These are phyloP conservation scores for Vipera ursinii DNA, from an alignment of 2,797 vertebrate species.

Conservation along the genomic window DNA sequence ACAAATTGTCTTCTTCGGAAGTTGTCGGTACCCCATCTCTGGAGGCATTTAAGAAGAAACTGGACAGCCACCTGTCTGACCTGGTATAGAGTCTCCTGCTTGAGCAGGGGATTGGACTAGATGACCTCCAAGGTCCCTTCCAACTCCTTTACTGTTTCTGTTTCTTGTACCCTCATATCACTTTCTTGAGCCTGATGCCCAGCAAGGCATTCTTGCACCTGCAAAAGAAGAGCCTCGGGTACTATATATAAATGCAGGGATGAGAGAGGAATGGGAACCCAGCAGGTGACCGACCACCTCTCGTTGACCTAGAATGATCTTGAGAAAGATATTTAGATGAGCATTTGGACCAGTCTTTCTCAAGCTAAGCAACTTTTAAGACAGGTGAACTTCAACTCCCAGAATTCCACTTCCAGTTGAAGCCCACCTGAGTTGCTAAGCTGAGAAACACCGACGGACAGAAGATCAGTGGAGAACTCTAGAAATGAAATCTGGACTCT, in stretches of 20 bases:
- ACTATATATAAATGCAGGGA: background rate
- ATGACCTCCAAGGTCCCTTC: background rate
- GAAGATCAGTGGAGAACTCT: background rate
- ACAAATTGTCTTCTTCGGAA: background rate
- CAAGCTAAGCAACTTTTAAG: background rate
- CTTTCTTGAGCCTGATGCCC: background rate
- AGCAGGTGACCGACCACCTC: background rate
- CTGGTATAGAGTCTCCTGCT: background rate
- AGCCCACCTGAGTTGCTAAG: background rate
- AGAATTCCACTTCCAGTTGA: background rate
- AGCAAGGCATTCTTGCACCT: background rate
- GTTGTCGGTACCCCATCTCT: background rate
- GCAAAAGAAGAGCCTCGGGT: background rate
- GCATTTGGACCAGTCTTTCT: background rate
- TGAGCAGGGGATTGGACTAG: background rate
- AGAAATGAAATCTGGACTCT: background rate
- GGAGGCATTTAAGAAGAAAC: background rate
- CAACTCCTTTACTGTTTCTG: background rate
- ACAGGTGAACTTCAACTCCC: background rate
- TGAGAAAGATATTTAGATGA: background rate
- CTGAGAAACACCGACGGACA: background rate
- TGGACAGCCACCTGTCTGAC: background rate
- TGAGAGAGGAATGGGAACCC: background rate
- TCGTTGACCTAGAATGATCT: background rate
- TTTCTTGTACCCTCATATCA: background rate